Evolutionary conservation across 2,797 vertebrate species (phyloP), one percentile per base, ranked within the genome.

Genomic region (Triplophysa bombifrons): DNA sequence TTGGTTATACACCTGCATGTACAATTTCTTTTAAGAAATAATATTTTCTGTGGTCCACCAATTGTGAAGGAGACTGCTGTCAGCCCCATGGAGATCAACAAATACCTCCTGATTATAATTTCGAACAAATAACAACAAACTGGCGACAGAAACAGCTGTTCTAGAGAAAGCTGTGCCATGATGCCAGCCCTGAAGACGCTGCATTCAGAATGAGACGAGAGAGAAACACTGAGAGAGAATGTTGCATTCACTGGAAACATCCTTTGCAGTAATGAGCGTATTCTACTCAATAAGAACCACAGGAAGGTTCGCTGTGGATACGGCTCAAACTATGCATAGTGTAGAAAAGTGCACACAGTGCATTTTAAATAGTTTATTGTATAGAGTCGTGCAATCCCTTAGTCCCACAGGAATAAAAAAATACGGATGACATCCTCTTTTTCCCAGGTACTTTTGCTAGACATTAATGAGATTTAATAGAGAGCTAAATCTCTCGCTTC

Each of bases 81-180:
- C 46, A 71, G n/a, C 61, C 30, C 27, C 66, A 19, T 44, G 1
- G 76, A 72, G 68, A 72, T 64, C 48, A 65, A n/a, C 58, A 72
- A 5, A 14, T 41, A 73, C 19, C 77, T 72, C 70, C 25, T 65
- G 77, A 73, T 72, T 80, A 70, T 58, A 58, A 80, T 72, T 80
- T 72, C 11, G 25, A 73, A 58, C 63, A 80, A 80, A 80, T 66
- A 72, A 20, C 68, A 79, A 55, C 60, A 44, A 65, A 14, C 60
- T 67, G 70, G 27, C 6, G 11, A 22, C 12, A 56, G 77, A 80
- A 80, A 73, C 77, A 80, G 77, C 77, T 80, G 76, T 71, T 58
- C 56, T 41, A 34, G 68, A 2, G 25, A 80, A 73, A 72, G 34
- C 46, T 80, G 51, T 80, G 63, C 53, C 73, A 17, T 56, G 63